Base-by-base conservation (phyloP, 2,113 vertebrate species). In the Uropsilus gracilis region DNA sequence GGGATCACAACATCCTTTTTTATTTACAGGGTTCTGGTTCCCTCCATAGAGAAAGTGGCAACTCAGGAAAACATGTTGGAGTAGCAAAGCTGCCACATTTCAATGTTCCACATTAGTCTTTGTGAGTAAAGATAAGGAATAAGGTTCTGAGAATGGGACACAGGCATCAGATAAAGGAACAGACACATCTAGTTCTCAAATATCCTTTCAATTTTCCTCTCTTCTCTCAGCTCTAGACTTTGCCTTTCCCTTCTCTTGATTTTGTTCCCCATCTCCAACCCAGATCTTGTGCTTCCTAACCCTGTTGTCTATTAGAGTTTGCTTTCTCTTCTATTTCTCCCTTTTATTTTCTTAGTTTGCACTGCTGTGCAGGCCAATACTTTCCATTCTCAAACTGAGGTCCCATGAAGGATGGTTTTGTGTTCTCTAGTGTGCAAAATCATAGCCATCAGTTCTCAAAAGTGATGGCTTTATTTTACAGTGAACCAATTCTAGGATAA, bases 381-480 rank as follows among this genome's bases (percentile, higher is more conserved):
- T 66, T 68, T 57, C n/a, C 24, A 2, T 42, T 18, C 30, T 24
- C 32, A 42, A 46, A 63, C 24, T 48, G 13, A 48, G 42, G 48
- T 32, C 17, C 10, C 9, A 3, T 4, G 2, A 4, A 4, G 4
- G 20, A 11, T 13, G 4, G 20, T 61, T 32, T 30, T 9, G 20
- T 8, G 37, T 10, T 32, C 20, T 11, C 20, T n/a, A n/a, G 13
- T 30, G 46, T 39, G n/a, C 59, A 69, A 46, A 24, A 1, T 0
- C 11, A 1, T 18, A 44, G 6, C 71, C 6, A 0, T 63, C 20
- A 5, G 5, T 16, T 42, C 63, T 34, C 16, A 44, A n/a, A n/a
- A n/a, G n/a, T n/a, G 16, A 26, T 1, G 32, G 28, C 12, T 13
- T 2, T 1, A 4, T 10, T 68, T 13, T 0, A 1, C 3, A 2